phyloP scores from a whole-genome alignment of 1,140 invertebrate genomes.

The Apis florea region DNA sequence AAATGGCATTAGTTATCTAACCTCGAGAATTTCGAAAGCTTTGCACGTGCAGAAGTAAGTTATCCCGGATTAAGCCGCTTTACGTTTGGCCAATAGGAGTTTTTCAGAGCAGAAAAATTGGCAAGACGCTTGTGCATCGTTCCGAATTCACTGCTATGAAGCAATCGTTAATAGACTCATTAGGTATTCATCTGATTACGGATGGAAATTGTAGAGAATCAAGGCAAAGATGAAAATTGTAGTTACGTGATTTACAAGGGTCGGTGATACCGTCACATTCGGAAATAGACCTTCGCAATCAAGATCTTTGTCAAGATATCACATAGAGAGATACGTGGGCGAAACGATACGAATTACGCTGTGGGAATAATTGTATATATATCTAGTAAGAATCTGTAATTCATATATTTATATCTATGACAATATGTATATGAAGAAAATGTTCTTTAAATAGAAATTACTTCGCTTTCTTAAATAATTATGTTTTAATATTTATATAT shows the following conservation, averaged over 20 bases:
- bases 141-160: neutral
- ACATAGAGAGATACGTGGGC: neutral
- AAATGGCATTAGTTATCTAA: neutral
- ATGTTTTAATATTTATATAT: no score
- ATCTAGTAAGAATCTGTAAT: neutral
- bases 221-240: slow-evolving; percentile 31
- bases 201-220: slow-evolving; percentile 22
- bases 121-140: neutral
- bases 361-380: neutral
- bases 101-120: neutral
- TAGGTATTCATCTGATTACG: slow-evolving; percentile 22
- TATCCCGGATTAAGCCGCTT: neutral
- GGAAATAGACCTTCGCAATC: slow-evolving; percentile 22
- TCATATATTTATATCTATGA: neutral
- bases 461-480: neutral
- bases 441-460: neutral
- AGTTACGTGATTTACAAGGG: slow-evolving; percentile 19
- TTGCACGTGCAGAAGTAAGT: neutral
- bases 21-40: neutral
- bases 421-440: neutral
- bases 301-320: slow-evolving; percentile 3
- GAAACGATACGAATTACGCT: slow-evolving; percentile 17
- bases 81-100: neutral
- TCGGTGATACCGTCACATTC: slow-evolving; percentile 19
- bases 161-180: slow-evolving; percentile 3